Conservation (phyloP, 2,888 invertebrate species). For the Podotricha telesiphe region DNA sequence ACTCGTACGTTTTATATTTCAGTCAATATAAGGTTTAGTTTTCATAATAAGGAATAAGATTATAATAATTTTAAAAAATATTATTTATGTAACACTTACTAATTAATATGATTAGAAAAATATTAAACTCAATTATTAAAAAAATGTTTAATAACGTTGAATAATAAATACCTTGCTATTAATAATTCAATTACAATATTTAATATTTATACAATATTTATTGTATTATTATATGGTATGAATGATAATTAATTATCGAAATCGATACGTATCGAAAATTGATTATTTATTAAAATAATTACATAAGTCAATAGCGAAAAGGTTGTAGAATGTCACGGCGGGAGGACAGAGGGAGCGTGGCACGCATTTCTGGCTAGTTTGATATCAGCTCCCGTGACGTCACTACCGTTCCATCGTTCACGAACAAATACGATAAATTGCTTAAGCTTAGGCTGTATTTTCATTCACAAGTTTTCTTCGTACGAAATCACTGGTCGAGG, state of each 20-base stretch:
- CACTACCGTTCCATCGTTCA: slow-evolving; percentile 64
- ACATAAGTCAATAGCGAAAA: slow-evolving; percentile 44
- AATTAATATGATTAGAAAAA: too few species aligned
- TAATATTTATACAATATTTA: background rate
- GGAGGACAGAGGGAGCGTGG: slow-evolving; percentile 75
- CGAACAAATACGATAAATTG: slow-evolving; percentile 56
- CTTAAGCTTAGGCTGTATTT: slow-evolving; percentile 32
- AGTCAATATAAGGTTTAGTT: too few species aligned
- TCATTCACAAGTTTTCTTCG: slow-evolving; percentile 21
- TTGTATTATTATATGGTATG: too few species aligned
- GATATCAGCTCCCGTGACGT: slow-evolving; percentile 78
- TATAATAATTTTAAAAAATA: too few species aligned
- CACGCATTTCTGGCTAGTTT: slow-evolving; percentile 81
- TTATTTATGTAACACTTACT: too few species aligned
- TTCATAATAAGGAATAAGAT: too few species aligned
- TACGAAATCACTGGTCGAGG: slow-evolving; percentile 1
- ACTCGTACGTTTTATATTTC: too few species aligned
- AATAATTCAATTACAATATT: background rate
- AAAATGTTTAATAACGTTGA: background rate
- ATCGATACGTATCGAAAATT: background rate
- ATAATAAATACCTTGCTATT: background rate
- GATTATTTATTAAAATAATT: slow-evolving; percentile 8
- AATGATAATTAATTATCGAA: too few species aligned
- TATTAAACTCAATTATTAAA: too few species aligned
- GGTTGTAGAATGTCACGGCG: slow-evolving; percentile 71